Percentiles rank a stretch among this genome's conserved stretches.
Evolutionary conservation across 2,888 invertebrate species (phyloP).

Genomic region (Entomobrya proxima): DNA sequence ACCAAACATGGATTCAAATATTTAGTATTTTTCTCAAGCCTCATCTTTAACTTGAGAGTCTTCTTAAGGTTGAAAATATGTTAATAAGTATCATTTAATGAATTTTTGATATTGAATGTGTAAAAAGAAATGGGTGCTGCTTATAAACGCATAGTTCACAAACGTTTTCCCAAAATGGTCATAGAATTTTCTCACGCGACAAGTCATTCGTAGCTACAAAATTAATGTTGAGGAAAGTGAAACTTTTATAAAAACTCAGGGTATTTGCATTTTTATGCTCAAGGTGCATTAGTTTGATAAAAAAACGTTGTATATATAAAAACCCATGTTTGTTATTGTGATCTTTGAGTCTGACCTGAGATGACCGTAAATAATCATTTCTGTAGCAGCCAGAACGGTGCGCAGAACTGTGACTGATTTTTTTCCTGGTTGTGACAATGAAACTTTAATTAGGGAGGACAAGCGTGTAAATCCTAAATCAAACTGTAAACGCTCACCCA

Average conservation of each 20-base stretch:
- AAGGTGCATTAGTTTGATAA: too few relatives aligned
- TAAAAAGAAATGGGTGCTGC: too few relatives aligned
- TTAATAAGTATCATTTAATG: too few relatives aligned
- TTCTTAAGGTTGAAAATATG: too few relatives aligned
- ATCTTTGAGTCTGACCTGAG: not conserved
- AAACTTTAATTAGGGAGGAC: conserved; percentile 44
- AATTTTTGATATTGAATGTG: too few relatives aligned
- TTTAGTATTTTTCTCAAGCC: too few relatives aligned
- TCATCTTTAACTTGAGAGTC: too few relatives aligned
- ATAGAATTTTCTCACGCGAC: conserved; percentile 22
- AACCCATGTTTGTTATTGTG: too few relatives aligned
- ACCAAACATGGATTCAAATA: not conserved
- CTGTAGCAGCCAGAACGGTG: not conserved
- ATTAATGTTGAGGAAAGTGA: too few relatives aligned
- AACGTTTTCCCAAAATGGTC: not conserved
- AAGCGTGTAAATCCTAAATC: conserved; percentile 45
- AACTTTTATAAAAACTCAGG: too few relatives aligned
- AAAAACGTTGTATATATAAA: too few relatives aligned
- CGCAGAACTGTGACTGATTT: conserved; percentile 37
- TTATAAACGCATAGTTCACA: not conserved
- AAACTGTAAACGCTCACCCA: conserved; percentile 53
- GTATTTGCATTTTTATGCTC: too few relatives aligned
- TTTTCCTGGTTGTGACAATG: conserved; percentile 48
- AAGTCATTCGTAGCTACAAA: not conserved
- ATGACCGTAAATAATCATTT: conserved; percentile 48